Base-by-base conservation (phyloP, 1,140 invertebrate genomes). In the Drosophila oshimai region DNA sequence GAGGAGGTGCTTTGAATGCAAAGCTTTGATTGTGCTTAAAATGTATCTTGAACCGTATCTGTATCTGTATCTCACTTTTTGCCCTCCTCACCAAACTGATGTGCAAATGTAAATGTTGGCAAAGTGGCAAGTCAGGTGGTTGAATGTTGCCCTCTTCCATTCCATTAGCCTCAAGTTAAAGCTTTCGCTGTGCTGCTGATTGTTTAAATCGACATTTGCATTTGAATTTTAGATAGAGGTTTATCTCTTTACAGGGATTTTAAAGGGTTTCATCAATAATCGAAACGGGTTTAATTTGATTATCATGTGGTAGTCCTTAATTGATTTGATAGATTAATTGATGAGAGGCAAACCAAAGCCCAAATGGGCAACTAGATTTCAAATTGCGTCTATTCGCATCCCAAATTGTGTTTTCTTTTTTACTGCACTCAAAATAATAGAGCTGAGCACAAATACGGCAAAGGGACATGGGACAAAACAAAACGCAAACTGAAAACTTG, bases 341-440 rank as follows among this genome's bases (percentile, higher is more conserved):
- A 64, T 78, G 62, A 58, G 68, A 57, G 50, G 69, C 22, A 33
- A 46, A 13, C 46, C 64, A 12, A 47, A 28, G 41, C 29, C 46
- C 44, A 31, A 33, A 49, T 57, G 29, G 29, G 15, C 46, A 26
- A 49, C n/a, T n/a, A n/a, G n/a, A n/a, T n/a, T n/a, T n/a, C n/a
- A n/a, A n/a, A n/a, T n/a, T n/a, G n/a, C n/a, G n/a, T n/a, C n/a
- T n/a, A n/a, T n/a, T n/a, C n/a, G n/a, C n/a, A n/a, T n/a, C n/a
- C n/a, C 53, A 53, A 74, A 55, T 47, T 50, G 51, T 70, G 58
- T 70, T 79, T 64, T 83, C 62, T 70, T 84, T 74, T 74, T 83
- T 83, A 71, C 69, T 67, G 74, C 80, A 86, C 79, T 83, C 70
- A 84, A 79, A 83, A 83, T 83, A 83, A 83, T 83, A 74, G 62